phyloP scores from a whole-genome alignment of 2,113 vertebrate genomes.

The Chrysochloris asiatica region DNA sequence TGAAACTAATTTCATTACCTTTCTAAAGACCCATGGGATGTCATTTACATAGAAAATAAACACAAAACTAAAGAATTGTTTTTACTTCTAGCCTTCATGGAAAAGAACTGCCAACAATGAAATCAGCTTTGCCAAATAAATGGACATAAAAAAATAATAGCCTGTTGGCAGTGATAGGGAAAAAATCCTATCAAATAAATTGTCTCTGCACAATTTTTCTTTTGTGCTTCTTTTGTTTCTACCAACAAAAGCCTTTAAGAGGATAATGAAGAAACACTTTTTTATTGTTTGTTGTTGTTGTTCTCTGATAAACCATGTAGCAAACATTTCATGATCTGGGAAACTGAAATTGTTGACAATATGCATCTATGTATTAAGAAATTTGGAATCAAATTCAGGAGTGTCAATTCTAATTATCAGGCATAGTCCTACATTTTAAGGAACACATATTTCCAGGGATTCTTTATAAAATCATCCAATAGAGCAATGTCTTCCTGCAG shows the following conservation, averaged over 20 bases:
- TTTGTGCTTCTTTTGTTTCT: background rate
- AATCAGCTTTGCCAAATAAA: constrained; percentile 56
- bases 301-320: background rate
- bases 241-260: background rate
- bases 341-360: constrained; percentile 30
- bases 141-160: constrained; percentile 39
- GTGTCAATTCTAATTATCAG: background rate
- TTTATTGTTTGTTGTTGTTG: background rate
- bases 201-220: background rate
- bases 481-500: background rate
- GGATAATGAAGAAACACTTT: background rate
- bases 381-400: background rate
- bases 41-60: constrained; percentile 56
- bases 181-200: background rate
- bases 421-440: background rate
- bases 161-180: background rate
- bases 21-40: background rate
- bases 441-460: background rate
- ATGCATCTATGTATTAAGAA: background rate
- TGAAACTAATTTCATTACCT: constrained; percentile 44
- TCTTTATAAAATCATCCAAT: background rate
- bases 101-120: constrained; percentile 17
- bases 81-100: constrained; percentile 15
- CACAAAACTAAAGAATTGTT: constrained; percentile 29
- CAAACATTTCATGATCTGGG: background rate